A percentile compares a stretch with the other conserved stretches of the same genome.
phyloP scores from a whole-genome alignment of 2,113 vertebrate species.

The Sinosuthora webbiana region DNA sequence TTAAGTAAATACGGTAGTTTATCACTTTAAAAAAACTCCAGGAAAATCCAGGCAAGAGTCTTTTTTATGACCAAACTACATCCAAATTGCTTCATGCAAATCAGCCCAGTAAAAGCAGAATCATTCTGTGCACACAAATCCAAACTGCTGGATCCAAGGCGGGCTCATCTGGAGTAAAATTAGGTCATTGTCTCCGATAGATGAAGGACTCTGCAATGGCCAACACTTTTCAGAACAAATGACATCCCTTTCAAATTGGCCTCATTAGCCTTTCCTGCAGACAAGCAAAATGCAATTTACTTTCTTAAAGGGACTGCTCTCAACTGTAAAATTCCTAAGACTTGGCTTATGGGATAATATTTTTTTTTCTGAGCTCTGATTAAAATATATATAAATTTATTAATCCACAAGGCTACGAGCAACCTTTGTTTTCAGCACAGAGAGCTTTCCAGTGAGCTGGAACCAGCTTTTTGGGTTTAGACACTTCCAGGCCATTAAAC shows the following conservation, averaged over 20 bases:
- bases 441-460: conserved; percentile 4
- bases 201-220: not conserved
- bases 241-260: not conserved
- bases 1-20: not conserved
- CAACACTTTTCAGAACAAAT: conserved; percentile 1
- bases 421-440: conserved; percentile 33
- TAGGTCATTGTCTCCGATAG: not conserved
- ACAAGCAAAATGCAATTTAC: conserved; percentile 23
- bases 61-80: conserved; percentile 4
- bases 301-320: conserved; percentile 34
- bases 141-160: not conserved
- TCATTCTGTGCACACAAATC: not conserved
- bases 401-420: conserved; percentile 2
- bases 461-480: conserved; percentile 20
- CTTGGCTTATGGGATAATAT: not conserved
- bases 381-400: conserved; percentile 16
- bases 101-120: not conserved
- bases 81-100: conserved; percentile 29
- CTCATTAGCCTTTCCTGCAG: conserved; percentile 28
- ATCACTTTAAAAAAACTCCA: conserved; percentile 13
- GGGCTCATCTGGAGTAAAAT: conserved; percentile 39
- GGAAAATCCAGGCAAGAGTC: not conserved
- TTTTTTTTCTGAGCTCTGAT: not conserved
- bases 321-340: conserved; percentile 37
- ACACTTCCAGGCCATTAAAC: conserved; percentile 48